Evolutionary conservation across 1,140 invertebrate genomes (phyloP), one percentile per base, ranked within the genome.

Genomic region (Archivesica marissinica): DNA sequence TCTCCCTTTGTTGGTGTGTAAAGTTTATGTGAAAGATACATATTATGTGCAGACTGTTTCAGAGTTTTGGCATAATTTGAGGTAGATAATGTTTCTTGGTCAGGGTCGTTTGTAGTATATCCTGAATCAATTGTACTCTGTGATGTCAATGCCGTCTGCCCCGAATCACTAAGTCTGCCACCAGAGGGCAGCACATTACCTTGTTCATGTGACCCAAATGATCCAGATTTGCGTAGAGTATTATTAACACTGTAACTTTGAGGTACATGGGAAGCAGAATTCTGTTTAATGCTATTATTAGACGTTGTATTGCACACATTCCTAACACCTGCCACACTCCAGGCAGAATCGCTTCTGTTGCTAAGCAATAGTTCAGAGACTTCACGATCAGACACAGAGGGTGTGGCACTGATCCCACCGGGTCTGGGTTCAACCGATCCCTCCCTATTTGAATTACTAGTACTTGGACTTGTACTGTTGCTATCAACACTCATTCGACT

Each of bases 41-140:
- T 33, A 54, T 35, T 77, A 30, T 85, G 82, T 28, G 82, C 82
- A 33, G 82, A 85, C 64, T 85, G 70, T 52, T 85, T 75, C 64
- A 85, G 52, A 11, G 72, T 68, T 70, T 56, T 85, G 1, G 82
- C 82, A 50, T 85, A 85, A 52, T 30, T 77, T 77, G 82, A 77
- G 59, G 82, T 77, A 50, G 82, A 85, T 20, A 78, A 23, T 38
- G 75, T 70, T 13, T 85, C 82, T 25, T 39, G 74, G 25, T 85
- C 82, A 54, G 82, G 74, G 35, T 85, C 82, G 35, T 44, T 85
- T 56, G 82, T 85, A 25, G 78, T 68, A 52, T 85, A 85, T 11
- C 82, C 82, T 23, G 82, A 85, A 70, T 85, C 82, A 35, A 77
- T 78, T 20, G 82, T 85, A 39, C 82, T 85, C 56, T 85, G 82